These are phyloP conservation scores for Actinernus sp. DNA, from an alignment of 92 coral and sea anemone species.

Conservation along the genomic window DNA sequence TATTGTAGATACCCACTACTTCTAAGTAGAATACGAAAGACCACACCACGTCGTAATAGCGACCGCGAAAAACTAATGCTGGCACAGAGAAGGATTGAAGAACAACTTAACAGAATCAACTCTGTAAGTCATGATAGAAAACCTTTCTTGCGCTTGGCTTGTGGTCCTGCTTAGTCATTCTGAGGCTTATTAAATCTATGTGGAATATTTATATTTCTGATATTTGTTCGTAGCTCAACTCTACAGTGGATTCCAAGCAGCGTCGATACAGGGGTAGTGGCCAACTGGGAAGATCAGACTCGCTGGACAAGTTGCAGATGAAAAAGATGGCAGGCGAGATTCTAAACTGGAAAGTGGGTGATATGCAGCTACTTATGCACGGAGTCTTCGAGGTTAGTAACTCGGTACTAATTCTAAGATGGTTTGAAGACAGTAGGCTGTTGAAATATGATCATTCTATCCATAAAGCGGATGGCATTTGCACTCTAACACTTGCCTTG, in stretches of 20 bases:
- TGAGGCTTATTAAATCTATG: no score
- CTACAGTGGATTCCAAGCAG: slow-evolving; percentile 82
- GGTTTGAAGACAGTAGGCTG: not conserved
- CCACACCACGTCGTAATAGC: slow-evolving; percentile 88
- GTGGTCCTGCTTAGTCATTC: no score
- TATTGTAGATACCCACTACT: slow-evolving; percentile 96
- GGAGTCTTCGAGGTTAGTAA: slow-evolving; percentile 88
- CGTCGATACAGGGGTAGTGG: slow-evolving; percentile 87
- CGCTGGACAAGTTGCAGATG: slow-evolving; percentile 91
- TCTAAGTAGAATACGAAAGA: slow-evolving; percentile 88
- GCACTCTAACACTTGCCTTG: no score
- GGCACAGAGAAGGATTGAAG: slow-evolving; percentile 96
- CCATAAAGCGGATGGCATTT: no score
- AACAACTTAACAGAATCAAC: slow-evolving; percentile 92
- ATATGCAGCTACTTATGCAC: slow-evolving; percentile 89
- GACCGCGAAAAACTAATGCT: slow-evolving; percentile 94
- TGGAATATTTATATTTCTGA: no score
- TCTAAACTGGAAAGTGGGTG: slow-evolving; percentile 88
- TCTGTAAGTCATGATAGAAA: slow-evolving; percentile 62
- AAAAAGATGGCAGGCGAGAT: slow-evolving; percentile 97
- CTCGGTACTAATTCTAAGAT: no score
- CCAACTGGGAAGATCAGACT: slow-evolving; percentile 86
- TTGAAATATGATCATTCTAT: no score
- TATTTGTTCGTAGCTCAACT: slow-evolving; percentile 74
- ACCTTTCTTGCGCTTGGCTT: not conserved